Conservation (phyloP, 2,888 invertebrate genomes). For the Polydrusus pterygomalis region DNA sequence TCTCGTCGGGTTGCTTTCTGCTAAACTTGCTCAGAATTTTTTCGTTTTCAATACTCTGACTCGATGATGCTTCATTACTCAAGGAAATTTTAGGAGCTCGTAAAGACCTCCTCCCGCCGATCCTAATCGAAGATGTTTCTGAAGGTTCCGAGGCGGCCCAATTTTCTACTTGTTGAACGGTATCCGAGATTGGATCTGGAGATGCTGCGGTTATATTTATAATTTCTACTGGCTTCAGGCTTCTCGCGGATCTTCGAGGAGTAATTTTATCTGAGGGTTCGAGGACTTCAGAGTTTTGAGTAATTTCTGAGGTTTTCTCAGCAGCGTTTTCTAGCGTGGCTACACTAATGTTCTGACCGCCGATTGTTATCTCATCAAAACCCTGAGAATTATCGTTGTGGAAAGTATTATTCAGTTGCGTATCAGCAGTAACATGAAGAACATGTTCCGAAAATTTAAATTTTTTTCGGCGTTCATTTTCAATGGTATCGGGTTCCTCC, state of each 20-base stretch:
- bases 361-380: constrained; percentile 29
- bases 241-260: constrained; percentile 39
- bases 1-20: constrained; percentile 47
- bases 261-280: neutral
- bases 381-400: neutral
- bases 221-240: constrained; percentile 24
- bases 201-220: constrained; percentile 16
- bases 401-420: neutral
- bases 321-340: neutral
- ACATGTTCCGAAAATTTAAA: constrained; percentile 7
- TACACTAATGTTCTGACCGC: constrained; percentile 6
- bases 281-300: neutral
- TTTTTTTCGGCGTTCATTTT: constrained; percentile 15
- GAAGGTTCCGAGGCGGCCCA: constrained; percentile 38
- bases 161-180: neutral
- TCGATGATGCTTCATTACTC: neutral
- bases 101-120: neutral
- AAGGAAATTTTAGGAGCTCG: neutral
- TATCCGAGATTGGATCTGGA: neutral
- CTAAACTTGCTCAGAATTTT: neutral
- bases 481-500: constrained; percentile 2
- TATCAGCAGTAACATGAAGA: constrained; percentile 17
- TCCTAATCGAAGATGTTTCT: constrained; percentile 30
- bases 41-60: constrained; percentile 5
- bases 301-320: neutral